Percentiles rank a stretch among this genome's conserved stretches.
Evolutionary conservation across 2,888 invertebrate genomes (phyloP).

Genomic region (Tiliacea citrago): DNA sequence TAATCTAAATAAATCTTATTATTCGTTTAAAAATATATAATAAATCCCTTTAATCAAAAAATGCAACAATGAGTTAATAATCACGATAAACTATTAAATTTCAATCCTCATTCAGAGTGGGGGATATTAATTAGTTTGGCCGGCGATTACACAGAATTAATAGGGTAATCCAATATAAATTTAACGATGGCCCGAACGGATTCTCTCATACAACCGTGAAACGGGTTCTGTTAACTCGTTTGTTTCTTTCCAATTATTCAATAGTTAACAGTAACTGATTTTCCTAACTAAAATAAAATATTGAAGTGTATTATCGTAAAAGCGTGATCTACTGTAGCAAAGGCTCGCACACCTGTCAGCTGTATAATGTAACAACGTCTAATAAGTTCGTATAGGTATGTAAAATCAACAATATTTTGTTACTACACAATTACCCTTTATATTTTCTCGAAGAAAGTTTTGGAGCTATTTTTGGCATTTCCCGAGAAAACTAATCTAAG

Average conservation of each 20-base stretch:
- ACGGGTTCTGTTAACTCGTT: slow-evolving; percentile 20
- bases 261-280: background rate
- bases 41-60: slow-evolving; percentile 22
- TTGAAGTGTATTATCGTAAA: too few species aligned
- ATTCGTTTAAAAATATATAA: slow-evolving; percentile 7
- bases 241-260: slow-evolving; percentile 36
- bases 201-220: slow-evolving; percentile 36
- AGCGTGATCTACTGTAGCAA: background rate
- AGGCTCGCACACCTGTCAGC: background rate
- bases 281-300: too few species aligned
- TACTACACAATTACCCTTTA: background rate
- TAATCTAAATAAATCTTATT: too few species aligned
- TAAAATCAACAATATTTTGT: slow-evolving; percentile 38
- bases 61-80: slow-evolving; percentile 60
- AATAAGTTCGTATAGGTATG: background rate
- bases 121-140: slow-evolving; percentile 83
- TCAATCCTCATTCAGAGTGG: slow-evolving; percentile 80
- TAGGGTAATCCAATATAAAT: slow-evolving; percentile 87
- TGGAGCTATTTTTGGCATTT: slow-evolving; percentile 11
- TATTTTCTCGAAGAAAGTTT: background rate
- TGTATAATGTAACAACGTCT: slow-evolving; percentile 30
- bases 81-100: slow-evolving; percentile 83
- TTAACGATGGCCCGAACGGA: slow-evolving; percentile 70
- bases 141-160: slow-evolving; percentile 85
- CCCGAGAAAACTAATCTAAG: slow-evolving; percentile 3